Conservation (phyloP, 2,113 vertebrate species). For the Acinonyx jubatus region DNA sequence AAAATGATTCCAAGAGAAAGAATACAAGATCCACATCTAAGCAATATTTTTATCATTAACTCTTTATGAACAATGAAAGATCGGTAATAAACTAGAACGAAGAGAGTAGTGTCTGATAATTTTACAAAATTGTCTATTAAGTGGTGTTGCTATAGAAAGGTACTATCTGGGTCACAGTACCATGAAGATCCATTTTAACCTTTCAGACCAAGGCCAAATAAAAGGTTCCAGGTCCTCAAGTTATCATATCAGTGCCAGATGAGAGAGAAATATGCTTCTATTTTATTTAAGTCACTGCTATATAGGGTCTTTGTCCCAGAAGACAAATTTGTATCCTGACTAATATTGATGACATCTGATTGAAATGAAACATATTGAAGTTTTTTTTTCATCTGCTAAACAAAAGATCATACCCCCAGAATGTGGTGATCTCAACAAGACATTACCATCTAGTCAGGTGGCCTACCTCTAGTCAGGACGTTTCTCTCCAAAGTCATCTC, state of each 20-base stretch:
- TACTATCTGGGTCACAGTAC: background rate
- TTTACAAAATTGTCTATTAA: background rate
- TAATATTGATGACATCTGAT: background rate
- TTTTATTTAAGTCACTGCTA: background rate
- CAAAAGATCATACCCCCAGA: background rate
- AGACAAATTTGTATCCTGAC: background rate
- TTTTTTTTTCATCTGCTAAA: background rate
- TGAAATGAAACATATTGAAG: background rate
- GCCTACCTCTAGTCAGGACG: background rate
- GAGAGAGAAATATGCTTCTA: background rate
- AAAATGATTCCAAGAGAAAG: background rate
- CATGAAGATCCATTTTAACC: background rate
- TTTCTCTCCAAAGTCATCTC: background rate
- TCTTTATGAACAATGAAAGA: background rate
- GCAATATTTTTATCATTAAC: constrained; percentile 17
- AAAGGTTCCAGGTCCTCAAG: background rate
- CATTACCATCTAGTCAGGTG: background rate
- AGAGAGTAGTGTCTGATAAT: background rate
- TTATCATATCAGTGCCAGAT: background rate
- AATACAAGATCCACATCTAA: background rate
- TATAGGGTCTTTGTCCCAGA: background rate
- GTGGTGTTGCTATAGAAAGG: background rate
- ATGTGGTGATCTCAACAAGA: background rate
- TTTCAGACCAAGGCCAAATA: background rate
- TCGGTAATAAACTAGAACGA: background rate